Percentiles rank a stretch among this genome's conserved stretches.
Conservation (phyloP, 2,888 invertebrate genomes). For the Spodoptera exigua region DNA sequence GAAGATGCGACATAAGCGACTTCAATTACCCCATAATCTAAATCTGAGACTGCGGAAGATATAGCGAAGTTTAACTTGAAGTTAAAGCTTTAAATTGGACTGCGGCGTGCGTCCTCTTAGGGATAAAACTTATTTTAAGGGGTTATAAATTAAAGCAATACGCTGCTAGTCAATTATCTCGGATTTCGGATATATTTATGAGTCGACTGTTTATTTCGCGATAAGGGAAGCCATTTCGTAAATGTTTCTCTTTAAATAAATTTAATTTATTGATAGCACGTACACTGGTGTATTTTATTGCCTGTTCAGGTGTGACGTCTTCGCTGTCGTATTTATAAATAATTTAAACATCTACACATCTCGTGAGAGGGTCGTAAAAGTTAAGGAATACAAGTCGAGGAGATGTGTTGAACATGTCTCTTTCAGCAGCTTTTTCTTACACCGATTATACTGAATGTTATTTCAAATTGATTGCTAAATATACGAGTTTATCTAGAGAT, state of each 20-base stretch:
- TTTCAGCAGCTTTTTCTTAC: too few species aligned
- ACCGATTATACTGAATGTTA: too few species aligned
- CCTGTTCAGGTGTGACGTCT: slow-evolving; percentile 22
- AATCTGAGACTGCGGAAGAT: slow-evolving; percentile 75
- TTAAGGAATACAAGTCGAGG: slow-evolving; percentile 8
- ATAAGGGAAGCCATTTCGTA: slow-evolving; percentile 34
- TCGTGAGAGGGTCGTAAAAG: slow-evolving; percentile 31
- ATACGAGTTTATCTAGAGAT: too few species aligned
- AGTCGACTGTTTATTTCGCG: slow-evolving; percentile 48
- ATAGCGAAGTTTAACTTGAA: slow-evolving; percentile 81
- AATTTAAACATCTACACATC: slow-evolving; percentile 22
- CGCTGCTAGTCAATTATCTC: slow-evolving; percentile 79
- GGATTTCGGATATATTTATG: slow-evolving; percentile 63
- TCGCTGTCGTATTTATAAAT: slow-evolving; percentile 32
- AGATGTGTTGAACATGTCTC: not conserved
- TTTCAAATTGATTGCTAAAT: too few species aligned
- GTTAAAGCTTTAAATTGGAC: slow-evolving; percentile 82
- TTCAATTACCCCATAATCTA: slow-evolving; percentile 77
- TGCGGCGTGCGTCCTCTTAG: slow-evolving; percentile 69
- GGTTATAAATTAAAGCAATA: slow-evolving; percentile 84
- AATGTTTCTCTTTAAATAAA: slow-evolving; percentile 34
- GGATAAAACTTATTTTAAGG: slow-evolving; percentile 78
- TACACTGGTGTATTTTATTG: slow-evolving; percentile 29
- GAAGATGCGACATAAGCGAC: slow-evolving; percentile 63
- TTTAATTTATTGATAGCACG: slow-evolving; percentile 21